Evolutionary conservation across 2,113 vertebrate genomes (phyloP).

Genomic region (Rafetus swinhoei): DNA sequence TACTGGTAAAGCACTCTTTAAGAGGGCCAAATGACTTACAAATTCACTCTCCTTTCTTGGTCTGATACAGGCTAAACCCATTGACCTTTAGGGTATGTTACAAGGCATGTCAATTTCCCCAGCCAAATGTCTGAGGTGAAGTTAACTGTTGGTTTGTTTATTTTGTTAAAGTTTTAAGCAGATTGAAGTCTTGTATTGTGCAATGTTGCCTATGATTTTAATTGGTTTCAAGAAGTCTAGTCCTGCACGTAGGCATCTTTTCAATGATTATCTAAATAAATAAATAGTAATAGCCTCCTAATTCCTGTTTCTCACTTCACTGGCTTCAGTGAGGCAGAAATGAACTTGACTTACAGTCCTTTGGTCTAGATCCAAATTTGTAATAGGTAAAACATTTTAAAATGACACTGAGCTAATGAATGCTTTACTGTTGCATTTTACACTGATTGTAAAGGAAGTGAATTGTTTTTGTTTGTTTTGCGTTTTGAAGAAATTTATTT

Average conservation of each 20-base stretch:
- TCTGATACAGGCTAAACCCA: background rate
- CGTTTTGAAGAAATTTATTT: background rate
- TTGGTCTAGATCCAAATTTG: background rate
- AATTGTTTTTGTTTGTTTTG: conserved; percentile 1
- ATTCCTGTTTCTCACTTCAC: background rate
- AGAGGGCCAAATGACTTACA: background rate
- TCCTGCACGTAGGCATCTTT: background rate
- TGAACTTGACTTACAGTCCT: background rate
- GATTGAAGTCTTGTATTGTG: background rate
- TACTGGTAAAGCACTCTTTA: background rate
- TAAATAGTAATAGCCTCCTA: background rate
- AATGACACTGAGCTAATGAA: background rate
- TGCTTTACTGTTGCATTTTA: background rate
- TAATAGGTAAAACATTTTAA: conserved; percentile 14
- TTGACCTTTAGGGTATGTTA: background rate
- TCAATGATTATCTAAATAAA: fast-evolving
- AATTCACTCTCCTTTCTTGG: background rate
- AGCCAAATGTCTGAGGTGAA: background rate
- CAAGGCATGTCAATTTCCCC: background rate
- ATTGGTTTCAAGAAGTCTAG: background rate
- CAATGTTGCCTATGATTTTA: background rate
- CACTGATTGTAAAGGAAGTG: background rate
- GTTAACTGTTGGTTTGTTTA: background rate
- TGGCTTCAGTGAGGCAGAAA: background rate
- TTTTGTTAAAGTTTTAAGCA: background rate